Evolutionary conservation across 2,113 vertebrate species (phyloP), one percentile per base, ranked within the genome.

Genomic region (Empidonax traillii): DNA sequence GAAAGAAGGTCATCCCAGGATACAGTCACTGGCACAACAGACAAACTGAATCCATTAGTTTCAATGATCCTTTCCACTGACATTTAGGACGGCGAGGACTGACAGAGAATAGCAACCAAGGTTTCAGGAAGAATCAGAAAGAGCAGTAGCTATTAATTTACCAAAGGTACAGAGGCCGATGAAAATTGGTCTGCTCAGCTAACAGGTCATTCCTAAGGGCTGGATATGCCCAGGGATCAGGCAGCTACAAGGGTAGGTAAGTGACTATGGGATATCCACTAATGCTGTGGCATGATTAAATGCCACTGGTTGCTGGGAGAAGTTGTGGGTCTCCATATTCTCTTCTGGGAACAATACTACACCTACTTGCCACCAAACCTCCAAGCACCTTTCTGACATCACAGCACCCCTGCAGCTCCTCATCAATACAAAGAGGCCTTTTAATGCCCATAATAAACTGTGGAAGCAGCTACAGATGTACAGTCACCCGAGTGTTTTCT

Each of bases 61-160:
- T 96, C 92, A 95, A 87, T 87, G 83, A 90, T 84, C 44, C 83
- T 79, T 91, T 25, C 79, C 65, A 85, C 44, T 94, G 92, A 86
- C 79, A 71, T 90, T 93, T 90, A 86, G 65, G 61, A 95, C 1
- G 2, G 73, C 0, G 0, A 81, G 53, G 27, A 78, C 73, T 79
- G 86, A 76, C 61, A 24, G 35, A 89, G 65, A 93, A 85, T 27
- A 96, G 88, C 73, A 87, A 33, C 56, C 0, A 0, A 89, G 77
- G 46, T 46, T 76, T 84, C 88, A 78, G 73, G 44, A 87, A 75
- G 52, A 86, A 78, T 71, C 80, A 84, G 61, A 89, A 59, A 59
- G 52, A 93, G 68, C 72, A 92, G 78, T 18, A 88, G 65, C 33
- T 93, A 79, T 61, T 93, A 37, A 92, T 95, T 92, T 90, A 85